A percentile compares a stretch with the other conserved stretches of the same genome.
Evolutionary conservation across 2,888 invertebrate species (phyloP).

Genomic region (Coenonympha glycerion): DNA sequence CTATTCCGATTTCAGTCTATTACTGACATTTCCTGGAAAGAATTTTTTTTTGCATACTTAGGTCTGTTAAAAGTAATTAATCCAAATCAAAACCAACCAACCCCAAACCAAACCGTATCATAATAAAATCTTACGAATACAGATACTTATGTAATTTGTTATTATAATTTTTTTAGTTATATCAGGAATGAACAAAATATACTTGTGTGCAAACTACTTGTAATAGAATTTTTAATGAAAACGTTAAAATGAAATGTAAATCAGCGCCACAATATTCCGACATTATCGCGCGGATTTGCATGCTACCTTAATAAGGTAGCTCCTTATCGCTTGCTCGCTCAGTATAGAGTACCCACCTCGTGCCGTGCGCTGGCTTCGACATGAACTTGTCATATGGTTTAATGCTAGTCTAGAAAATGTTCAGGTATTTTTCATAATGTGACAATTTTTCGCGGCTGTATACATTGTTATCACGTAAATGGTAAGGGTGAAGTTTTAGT

Average conservation of each 20-base stretch:
- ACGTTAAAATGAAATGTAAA: constrained; percentile 30
- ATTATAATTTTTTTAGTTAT: no score
- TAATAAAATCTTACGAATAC: no score
- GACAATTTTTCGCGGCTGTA: no score
- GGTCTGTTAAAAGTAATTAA: background rate
- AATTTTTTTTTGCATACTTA: background rate
- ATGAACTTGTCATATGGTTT: constrained; percentile 9
- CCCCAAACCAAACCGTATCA: no score
- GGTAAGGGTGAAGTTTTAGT: no score
- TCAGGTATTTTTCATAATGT: background rate
- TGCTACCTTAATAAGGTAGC: constrained; percentile 27
- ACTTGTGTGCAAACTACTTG: constrained; percentile 16
- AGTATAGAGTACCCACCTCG: no score
- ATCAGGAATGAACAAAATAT: constrained; percentile 14
- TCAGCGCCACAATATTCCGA: constrained; percentile 24
- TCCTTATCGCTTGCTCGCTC: constrained; percentile 28
- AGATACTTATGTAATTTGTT: no score
- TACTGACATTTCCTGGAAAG: no score
- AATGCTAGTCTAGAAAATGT: background rate
- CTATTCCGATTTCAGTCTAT: no score
- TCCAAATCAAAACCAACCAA: background rate
- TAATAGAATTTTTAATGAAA: constrained; percentile 28
- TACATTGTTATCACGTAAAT: no score
- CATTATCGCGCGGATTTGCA: constrained; percentile 29
- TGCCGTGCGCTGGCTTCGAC: constrained; percentile 20